Evolutionary conservation across 2,888 invertebrate genomes (phyloP).

Genomic region (Drepanosiphum platanoidis): DNA sequence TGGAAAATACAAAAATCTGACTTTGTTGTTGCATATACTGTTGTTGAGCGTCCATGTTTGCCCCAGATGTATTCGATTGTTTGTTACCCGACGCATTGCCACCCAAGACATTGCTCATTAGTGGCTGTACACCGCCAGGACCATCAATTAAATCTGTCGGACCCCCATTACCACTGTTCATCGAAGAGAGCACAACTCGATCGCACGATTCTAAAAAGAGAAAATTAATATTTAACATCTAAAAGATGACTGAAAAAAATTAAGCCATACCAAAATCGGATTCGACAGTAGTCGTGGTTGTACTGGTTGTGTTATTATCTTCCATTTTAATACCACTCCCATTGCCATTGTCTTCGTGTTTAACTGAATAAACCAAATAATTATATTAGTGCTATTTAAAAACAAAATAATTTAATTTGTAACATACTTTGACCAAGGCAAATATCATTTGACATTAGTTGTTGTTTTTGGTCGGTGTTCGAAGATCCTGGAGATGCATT

Average conservation of each 20-base stretch:
- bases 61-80: slow-evolving; percentile 72
- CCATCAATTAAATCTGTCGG: slow-evolving; percentile 59
- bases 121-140: slow-evolving; percentile 71
- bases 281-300: slow-evolving; percentile 23
- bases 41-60: slow-evolving; percentile 77
- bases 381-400: not conserved
- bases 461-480: slow-evolving; percentile 35
- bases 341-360: slow-evolving; percentile 45
- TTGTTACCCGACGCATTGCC: slow-evolving; percentile 69
- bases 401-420: slow-evolving; percentile 5
- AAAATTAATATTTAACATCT: not conserved
- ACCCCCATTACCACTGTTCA: slow-evolving; percentile 63
- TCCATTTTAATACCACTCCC: slow-evolving; percentile 49
- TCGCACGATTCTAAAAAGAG: slow-evolving; percentile 27
- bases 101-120: slow-evolving; percentile 76
- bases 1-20: slow-evolving; percentile 97
- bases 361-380: slow-evolving; percentile 37
- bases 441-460: slow-evolving; percentile 47
- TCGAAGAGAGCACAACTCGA: slow-evolving; percentile 62
- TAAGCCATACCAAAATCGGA: slow-evolving; percentile 43
- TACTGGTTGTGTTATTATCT: slow-evolving; percentile 39
- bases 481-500: slow-evolving; percentile 53
- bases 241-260: not conserved
- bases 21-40: slow-evolving; percentile 95
- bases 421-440: slow-evolving; percentile 46